Evolutionary conservation across 1,140 invertebrate genomes (phyloP).

Genomic region (Phymorhynchus buccinoides): DNA sequence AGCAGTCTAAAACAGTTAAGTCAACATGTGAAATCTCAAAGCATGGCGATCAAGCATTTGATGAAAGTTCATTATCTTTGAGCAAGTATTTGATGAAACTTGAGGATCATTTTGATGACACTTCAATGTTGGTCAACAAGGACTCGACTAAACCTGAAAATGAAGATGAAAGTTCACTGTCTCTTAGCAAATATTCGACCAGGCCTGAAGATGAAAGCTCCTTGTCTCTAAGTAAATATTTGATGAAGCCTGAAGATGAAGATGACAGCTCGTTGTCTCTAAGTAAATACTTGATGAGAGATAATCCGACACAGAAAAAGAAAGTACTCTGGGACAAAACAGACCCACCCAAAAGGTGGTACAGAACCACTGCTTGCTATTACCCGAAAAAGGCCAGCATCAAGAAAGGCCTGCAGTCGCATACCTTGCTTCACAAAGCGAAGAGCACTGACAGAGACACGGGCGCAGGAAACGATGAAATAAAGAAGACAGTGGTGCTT

Average conservation of each 20-base stretch:
- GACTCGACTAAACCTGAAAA: background rate
- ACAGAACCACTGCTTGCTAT: background rate
- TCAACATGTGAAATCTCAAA: background rate
- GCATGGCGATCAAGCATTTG: background rate
- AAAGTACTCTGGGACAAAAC: background rate
- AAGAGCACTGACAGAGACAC: too few species aligned
- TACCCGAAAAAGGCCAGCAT: background rate
- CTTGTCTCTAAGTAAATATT: background rate
- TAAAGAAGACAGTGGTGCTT: background rate
- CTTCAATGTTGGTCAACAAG: background rate
- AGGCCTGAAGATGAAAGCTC: background rate
- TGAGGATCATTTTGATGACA: background rate
- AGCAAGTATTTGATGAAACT: background rate
- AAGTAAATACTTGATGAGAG: background rate
- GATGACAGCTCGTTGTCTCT: background rate
- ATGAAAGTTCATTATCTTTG: background rate
- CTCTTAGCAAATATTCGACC: background rate
- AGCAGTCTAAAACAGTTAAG: background rate
- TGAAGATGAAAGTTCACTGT: background rate
- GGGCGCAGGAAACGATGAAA: too few species aligned
- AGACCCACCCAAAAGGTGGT: background rate
- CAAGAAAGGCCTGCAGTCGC: background rate
- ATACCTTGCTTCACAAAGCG: too few species aligned
- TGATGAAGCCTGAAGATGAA: background rate
- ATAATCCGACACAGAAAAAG: background rate